A percentile compares a stretch with the other conserved stretches of the same genome.
phyloP scores from a whole-genome alignment of 2,113 vertebrate genomes.

The Odontophorus gujanensis region DNA sequence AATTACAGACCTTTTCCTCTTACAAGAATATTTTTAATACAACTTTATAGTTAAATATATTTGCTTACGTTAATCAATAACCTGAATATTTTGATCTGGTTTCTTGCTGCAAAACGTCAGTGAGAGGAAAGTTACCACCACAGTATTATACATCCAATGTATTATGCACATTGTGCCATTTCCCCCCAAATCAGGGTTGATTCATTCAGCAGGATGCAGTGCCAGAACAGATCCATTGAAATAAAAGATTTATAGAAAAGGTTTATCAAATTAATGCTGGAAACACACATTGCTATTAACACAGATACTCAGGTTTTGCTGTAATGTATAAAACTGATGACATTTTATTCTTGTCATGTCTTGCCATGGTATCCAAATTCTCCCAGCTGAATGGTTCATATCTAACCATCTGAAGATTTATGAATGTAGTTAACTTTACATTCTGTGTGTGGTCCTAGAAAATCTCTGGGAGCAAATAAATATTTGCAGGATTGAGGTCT shows the following conservation, averaged over 20 bases:
- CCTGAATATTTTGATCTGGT: neutral
- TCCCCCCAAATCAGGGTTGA: neutral
- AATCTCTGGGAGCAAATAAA: neutral
- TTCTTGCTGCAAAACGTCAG: neutral
- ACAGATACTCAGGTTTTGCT: neutral
- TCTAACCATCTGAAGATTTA: neutral
- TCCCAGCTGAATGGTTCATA: neutral
- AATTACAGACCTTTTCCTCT: neutral
- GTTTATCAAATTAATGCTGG: neutral
- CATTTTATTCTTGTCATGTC: neutral
- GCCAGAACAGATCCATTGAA: neutral
- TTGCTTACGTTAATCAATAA: neutral
- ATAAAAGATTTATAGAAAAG: neutral
- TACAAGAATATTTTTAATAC: neutral
- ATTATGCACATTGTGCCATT: neutral
- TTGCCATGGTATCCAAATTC: neutral
- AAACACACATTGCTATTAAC: neutral
- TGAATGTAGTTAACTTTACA: neutral
- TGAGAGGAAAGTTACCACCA: neutral
- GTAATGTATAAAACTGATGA: neutral
- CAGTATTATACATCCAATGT: neutral
- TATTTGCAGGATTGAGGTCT: neutral
- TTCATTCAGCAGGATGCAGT: fast-evolving
- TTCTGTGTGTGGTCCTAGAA: neutral
- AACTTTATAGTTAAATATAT: neutral